Base-by-base conservation (phyloP, 2,888 invertebrate genomes). In the Amblyjoppa fuscipennis region DNA sequence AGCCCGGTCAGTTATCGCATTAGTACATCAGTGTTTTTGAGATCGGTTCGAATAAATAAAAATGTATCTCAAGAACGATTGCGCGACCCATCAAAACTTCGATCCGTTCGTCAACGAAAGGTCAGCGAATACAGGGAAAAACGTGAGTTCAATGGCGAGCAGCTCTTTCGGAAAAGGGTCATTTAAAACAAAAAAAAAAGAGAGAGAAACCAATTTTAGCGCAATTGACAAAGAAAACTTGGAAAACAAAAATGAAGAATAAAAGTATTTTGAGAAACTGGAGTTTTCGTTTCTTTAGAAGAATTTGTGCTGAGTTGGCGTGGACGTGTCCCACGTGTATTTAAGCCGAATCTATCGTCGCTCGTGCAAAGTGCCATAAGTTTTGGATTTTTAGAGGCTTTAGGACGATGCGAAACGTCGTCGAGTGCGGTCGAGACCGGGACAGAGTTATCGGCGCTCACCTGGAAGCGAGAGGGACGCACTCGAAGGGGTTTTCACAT, bases 321-420 rank as follows among this genome's bases (percentile, higher is more conserved):
- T 16, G 45, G 45, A 56, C 11, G 28, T 38, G 28, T 51, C 9
- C 6, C 61, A 38, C 31, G 68, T 59, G 51, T 49, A 49, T 76
- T 51, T 68, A 59, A 80, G 70, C 68, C 56, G 51, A 71, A 83
- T 81, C 41, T 53, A 80, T 70, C 82, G 70, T 59, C 59, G 56
- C 51, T 25, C 56, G 64, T 66, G 34, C 64, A 66, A 59, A 85
- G 82, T 68, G 82, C 82, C 77, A 85, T 85, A 85, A 85, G 79
- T 85, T 85, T 82, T 71, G 76, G 79, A 79, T 83, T 85, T 82
- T 68, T 59, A 53, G 66, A 71, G 75, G 79, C 82, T 83, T 80
- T 59, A 49, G 16, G 45, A 49, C 16, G 45, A 49, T 49, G 45
- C 16, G 45, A 49, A 16, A 49, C 13, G 3, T 0, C 5, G 16